These are phyloP conservation scores for Limnephilus rhombicus DNA, from an alignment of 2,888 invertebrate genomes.

Conservation along the genomic window DNA sequence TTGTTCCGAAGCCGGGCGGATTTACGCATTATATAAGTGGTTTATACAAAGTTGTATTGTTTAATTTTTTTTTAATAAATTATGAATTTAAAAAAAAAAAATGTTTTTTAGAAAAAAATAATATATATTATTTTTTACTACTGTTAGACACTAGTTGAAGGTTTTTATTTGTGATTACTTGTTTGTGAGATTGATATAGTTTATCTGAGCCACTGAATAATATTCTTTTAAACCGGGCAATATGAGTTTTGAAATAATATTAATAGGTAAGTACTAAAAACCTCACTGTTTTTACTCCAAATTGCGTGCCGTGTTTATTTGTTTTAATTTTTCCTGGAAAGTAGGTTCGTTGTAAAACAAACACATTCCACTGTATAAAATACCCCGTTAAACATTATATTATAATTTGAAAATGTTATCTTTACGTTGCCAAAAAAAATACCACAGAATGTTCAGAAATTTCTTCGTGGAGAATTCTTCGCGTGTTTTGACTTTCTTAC, in stretches of 20 bases:
- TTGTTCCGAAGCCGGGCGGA: too few relatives aligned
- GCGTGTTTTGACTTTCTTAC: conserved; percentile 55
- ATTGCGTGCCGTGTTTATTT: neutral
- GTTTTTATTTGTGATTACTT: neutral
- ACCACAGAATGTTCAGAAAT: conserved; percentile 1
- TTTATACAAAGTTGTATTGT: too few relatives aligned
- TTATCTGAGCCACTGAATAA: too few relatives aligned
- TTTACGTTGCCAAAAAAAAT: conserved; percentile 2
- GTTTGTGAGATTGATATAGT: neutral
- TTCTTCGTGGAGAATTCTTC: conserved; percentile 6
- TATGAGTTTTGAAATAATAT: neutral
- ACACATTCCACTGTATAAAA: neutral
- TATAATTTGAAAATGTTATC: neutral
- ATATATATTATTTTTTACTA: too few relatives aligned
- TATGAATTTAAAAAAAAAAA: too few relatives aligned
- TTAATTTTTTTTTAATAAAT: too few relatives aligned
- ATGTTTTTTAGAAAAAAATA: too few relatives aligned
- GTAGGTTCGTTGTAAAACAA: neutral
- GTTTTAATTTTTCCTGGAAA: neutral
- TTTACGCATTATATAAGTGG: too few relatives aligned
- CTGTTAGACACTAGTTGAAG: too few relatives aligned
- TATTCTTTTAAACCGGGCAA: too few relatives aligned
- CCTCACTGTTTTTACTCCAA: neutral
- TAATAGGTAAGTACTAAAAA: too few relatives aligned
- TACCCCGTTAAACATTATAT: neutral